A percentile compares a stretch with the other conserved stretches of the same genome.
Evolutionary conservation across 1,140 invertebrate genomes (phyloP).

Genomic region (Camponotus vicinus): DNA sequence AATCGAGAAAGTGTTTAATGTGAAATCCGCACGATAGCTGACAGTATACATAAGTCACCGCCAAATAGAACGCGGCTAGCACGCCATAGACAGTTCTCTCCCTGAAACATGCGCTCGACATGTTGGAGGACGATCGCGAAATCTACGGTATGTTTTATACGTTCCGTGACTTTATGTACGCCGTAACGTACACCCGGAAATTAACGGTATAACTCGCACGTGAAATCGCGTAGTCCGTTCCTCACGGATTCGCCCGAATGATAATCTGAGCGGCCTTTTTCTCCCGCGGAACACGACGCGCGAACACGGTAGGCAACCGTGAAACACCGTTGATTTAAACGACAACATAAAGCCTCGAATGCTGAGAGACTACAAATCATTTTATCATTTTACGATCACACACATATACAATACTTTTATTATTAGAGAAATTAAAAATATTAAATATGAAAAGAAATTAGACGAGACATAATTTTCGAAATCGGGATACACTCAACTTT

Average conservation of each 20-base stretch:
- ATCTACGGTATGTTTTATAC: constrained; percentile 41
- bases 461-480: not conserved
- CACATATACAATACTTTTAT: not conserved
- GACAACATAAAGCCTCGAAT: not conserved
- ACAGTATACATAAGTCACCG: constrained; percentile 65
- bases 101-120: constrained; percentile 19
- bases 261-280: constrained; percentile 32
- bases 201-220: constrained; percentile 7
- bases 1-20: constrained; percentile 77
- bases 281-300: not conserved
- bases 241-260: constrained; percentile 32
- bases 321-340: not conserved
- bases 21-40: constrained; percentile 50
- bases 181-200: constrained; percentile 59
- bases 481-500: not conserved
- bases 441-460: not conserved
- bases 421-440: not conserved
- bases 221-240: constrained; percentile 37
- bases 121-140: constrained; percentile 56
- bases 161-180: constrained; percentile 33
- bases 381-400: not conserved
- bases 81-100: constrained; percentile 37
- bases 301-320: not conserved
- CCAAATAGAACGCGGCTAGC: constrained; percentile 36
- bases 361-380: not conserved